Evolutionary conservation across 2,113 vertebrate species (phyloP).

Genomic region (Panthera leo): DNA sequence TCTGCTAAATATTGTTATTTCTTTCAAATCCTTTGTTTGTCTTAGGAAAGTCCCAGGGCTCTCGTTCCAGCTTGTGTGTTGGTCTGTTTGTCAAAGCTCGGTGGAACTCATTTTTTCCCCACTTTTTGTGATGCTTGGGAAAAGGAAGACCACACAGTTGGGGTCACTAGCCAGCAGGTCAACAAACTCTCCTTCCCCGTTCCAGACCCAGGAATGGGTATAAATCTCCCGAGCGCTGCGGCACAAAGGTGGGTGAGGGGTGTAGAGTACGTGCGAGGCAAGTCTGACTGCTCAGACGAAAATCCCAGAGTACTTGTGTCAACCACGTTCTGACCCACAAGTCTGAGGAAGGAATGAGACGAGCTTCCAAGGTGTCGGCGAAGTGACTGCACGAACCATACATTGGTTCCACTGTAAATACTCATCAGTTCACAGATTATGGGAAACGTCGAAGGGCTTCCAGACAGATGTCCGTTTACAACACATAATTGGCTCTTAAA

Average conservation of each 20-base stretch:
- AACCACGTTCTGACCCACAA: not conserved
- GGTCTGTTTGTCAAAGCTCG: not conserved
- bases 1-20: slow-evolving; percentile 61
- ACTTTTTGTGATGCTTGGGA: slow-evolving; percentile 7
- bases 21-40: slow-evolving; percentile 61
- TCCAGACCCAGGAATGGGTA: not conserved
- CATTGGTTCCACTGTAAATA: not conserved
- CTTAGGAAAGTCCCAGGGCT: slow-evolving; percentile 57
- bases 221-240: fast-evolving
- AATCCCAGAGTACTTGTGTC: no score
- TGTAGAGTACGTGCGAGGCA: not conserved
- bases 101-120: not conserved
- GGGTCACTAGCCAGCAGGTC: not conserved
- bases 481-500: not conserved
- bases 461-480: not conserved
- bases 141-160: not conserved
- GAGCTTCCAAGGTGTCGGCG: not conserved
- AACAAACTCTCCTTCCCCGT: no score
- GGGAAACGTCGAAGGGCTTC: not conserved
- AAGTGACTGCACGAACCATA: not conserved
- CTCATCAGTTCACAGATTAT: not conserved
- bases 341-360: not conserved
- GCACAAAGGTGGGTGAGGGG: not conserved
- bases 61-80: not conserved
- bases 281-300: not conserved